These are phyloP conservation scores for Diaperis boleti DNA, from an alignment of 2,888 invertebrate genomes.

Conservation along the genomic window DNA sequence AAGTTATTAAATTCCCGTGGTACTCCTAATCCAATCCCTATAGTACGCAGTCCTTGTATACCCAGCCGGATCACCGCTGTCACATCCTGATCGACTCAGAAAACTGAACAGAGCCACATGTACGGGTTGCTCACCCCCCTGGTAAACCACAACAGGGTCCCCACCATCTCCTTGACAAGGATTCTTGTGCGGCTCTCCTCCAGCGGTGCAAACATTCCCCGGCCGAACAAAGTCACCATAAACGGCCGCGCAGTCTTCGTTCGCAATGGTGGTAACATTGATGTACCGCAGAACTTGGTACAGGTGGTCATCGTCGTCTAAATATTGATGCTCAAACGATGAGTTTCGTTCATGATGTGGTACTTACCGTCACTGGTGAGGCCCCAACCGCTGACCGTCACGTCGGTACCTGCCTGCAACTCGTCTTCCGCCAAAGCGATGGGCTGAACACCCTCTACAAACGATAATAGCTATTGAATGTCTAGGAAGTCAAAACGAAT, in stretches of 20 bases:
- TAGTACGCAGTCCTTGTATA: conserved; percentile 4
- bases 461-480: not conserved
- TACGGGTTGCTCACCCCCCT: not conserved
- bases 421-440: conserved; percentile 12
- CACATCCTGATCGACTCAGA: conserved; percentile 19
- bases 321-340: not conserved
- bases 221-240: conserved; percentile 1
- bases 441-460: conserved; percentile 14
- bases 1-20: conserved; percentile 5
- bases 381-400: conserved; percentile 28
- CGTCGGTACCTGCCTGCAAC: not conserved
- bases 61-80: conserved; percentile 21
- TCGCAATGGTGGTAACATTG: conserved; percentile 9
- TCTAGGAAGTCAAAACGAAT: not conserved
- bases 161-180: conserved; percentile 24
- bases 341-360: not conserved
- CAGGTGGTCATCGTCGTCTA: not conserved
- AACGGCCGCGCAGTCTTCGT: not conserved
- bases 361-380: conserved; percentile 15
- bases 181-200: conserved; percentile 6
- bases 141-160: conserved; percentile 6
- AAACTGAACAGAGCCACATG: conserved; percentile 22
- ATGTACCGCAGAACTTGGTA: not conserved
- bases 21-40: conserved; percentile 13
- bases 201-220: conserved; percentile 3